Base-by-base conservation (phyloP, 1,140 invertebrate species). In the Drosophila santomea region DNA sequence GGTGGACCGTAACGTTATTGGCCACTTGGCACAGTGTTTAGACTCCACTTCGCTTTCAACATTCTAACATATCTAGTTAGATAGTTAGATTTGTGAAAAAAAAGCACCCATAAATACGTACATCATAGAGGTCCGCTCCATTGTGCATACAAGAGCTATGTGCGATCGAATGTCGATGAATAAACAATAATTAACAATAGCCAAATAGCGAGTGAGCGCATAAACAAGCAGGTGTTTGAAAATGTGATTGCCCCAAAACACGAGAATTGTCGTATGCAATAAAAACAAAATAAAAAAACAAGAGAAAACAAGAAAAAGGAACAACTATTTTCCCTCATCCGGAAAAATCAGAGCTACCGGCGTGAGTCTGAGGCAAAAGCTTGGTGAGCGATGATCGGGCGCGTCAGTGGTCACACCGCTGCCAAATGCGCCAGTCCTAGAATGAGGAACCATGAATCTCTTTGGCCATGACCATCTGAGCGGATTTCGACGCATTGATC, bases 401-500 rank as follows among this genome's bases (percentile, higher is more conserved):
- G 54, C 28, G 17, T 17, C 28, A 23, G 12, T 51, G 48, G 48
- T 51, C n/a, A 35, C n/a, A 47, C 14, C 43, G 56, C 28, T 48
- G 39, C 32, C 66, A 48, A 56, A 68, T 67, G 44, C 63, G 15
- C 38, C 43, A 12, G 12, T 36, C 2, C 59, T 71, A 66, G 75
- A 88, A 35, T 35, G 48, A 15, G 35, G 48, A 51, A 52, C 67
- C 68, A 86, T 86, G 83, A 83, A 86, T 86, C 74, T 86, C 67
- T 83, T 86, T 69, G 75, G 79, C 67, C 84, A 79, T 89, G 84
- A 86, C 45, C 68, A 86, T 83, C 48, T 83, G 44, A 83, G 75
- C 79, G 79, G 83, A 60, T 79, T 89, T 68, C 71, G 83, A n/a
- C 79, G 83, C 83, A 74, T 76, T 15, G 58, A 88, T 71, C 75